Evolutionary conservation across 2,113 vertebrate species (phyloP), one percentile per base, ranked within the genome.

Genomic region (Halcyon malimbica): DNA sequence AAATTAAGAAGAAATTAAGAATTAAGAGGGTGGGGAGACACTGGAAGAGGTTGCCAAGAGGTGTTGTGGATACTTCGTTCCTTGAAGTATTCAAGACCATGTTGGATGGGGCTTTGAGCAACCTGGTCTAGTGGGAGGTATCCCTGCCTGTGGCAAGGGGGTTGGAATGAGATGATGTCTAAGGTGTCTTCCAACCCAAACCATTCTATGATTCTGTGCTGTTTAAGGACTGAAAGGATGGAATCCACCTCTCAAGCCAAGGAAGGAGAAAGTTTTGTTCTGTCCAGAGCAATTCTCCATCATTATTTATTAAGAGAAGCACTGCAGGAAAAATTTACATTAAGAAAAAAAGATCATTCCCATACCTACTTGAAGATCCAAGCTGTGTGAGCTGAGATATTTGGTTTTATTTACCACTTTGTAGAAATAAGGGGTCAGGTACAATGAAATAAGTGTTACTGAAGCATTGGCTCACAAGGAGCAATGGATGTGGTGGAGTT

Each of bases 401-500:
- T 51, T 53, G 4, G 21, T 79, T 78, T 82, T 21, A 39, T 4
- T 48, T 42, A 60, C 10, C 1, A 1, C 4, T 17, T 87, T 62
- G 9, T 5, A 79, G n/a, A 76, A 68, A 31, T 29, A 63, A 70
- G 68, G 7, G 21, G 19, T 60, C 20, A 56, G 9, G 13, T 48
- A 57, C 10, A 33, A 14, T 35, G 44, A 83, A 89, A 11, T 51
- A 60, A 56, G 3, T 1, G 0, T 35, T 51, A 29, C 2, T 46
- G 25, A 85, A 71, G 4, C 8, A 16, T n/a, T 78, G 33, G 5
- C 54, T 79, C 73, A 31, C 10, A 25, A 71, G 17, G 12, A 16
- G 7, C 29, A 33, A 46, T 10, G 24, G 15, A 35, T 3, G 0
- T 21, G 4, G 11, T 4, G 3, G 16, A n/a, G 8, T 25, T 67